Percentiles rank a stretch among this genome's conserved stretches.
Evolutionary conservation across 30 jellyfish, hydroid and myxozoan genomes (phyloP).

Genomic region (Pelagia noctiluca): DNA sequence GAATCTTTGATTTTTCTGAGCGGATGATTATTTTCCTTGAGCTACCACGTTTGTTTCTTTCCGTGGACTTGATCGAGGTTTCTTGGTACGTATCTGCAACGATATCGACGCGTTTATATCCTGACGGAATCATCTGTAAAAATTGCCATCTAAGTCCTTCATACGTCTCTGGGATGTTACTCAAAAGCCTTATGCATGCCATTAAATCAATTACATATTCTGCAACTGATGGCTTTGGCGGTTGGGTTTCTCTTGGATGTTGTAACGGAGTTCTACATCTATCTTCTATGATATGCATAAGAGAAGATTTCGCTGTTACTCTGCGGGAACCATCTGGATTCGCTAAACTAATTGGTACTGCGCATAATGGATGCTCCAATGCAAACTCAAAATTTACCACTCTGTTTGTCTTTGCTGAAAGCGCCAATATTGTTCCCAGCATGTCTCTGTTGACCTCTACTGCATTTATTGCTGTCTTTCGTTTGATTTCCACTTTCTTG

Average conservation of each 20-base stretch:
- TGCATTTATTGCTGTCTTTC: neutral
- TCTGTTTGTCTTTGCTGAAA: slow-evolving; percentile 18
- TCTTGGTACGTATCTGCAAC: slow-evolving; percentile 64
- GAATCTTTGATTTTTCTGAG: slow-evolving; percentile 10
- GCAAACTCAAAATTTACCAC: slow-evolving; percentile 16
- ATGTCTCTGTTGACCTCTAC: slow-evolving; percentile 15
- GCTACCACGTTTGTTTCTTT: no score
- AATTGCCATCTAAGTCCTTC: slow-evolving; percentile 23
- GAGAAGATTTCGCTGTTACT: neutral
- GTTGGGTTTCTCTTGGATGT: neutral
- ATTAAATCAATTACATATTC: neutral
- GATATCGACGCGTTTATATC: slow-evolving; percentile 55
- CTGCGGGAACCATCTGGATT: slow-evolving; percentile 42
- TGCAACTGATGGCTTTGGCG: neutral
- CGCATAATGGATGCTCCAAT: slow-evolving; percentile 7
- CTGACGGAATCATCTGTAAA: no score
- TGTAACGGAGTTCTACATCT: neutral
- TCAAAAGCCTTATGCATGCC: neutral
- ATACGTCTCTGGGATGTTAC: neutral
- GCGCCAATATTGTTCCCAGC: slow-evolving; percentile 26
- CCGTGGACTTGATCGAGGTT: slow-evolving; percentile 31
- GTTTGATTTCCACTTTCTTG: neutral
- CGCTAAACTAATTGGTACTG: slow-evolving; percentile 27
- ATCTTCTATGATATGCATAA: neutral
- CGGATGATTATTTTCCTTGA: neutral